Base-by-base conservation (phyloP, 2,888 invertebrate genomes). In the Cordilura impudica region DNA sequence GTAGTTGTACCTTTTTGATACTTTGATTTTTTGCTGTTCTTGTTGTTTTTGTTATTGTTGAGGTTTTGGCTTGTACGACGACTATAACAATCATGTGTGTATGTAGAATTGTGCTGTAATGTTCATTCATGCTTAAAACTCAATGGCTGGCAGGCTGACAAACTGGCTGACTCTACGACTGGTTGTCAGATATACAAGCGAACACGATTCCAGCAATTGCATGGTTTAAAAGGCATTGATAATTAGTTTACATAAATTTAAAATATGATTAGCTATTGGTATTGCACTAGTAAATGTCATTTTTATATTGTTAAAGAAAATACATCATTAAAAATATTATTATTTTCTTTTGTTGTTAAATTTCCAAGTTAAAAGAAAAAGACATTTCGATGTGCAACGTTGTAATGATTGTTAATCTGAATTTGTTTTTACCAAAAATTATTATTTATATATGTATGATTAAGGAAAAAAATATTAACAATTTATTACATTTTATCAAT, bases 111-210 rank as follows among this genome's bases (percentile, higher is more conserved):
- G 14, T 60, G 5, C 8, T n/a, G 63, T 63, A 56, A 74, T 70
- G 70, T 79, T 79, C 75, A 79, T 79, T 79, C 79, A 79, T 75
- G 79, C 75, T 56, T 66, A 71, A 63, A 75, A 75, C 71, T 67
- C 71, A 79, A 79, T 79, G 79, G 79, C 79, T 71, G 69, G 58
- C 67, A 31, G 60, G 16, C 21, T 45, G 26, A 18, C 58, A 61
- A 65, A 23, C 43, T 61, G n/a, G 39, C 47, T 54, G 35, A 10
- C 23, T 19, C 35, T 3, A 43, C 7, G 39, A 14, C 23, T 18
- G 23, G 29, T 58, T 71, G 58, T 74, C 70, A 70, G 29, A 76
- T 51, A 60, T 65, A 76, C 18, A 31, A 29, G 26, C 19, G 5
- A 3, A 49, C 14, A 45, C n/a, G n/a, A n/a, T 45, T 49, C 47